A percentile compares a stretch with the other conserved stretches of the same genome.
Conservation (phyloP, 2,888 invertebrate species). For the Xestia ashworthii region DNA sequence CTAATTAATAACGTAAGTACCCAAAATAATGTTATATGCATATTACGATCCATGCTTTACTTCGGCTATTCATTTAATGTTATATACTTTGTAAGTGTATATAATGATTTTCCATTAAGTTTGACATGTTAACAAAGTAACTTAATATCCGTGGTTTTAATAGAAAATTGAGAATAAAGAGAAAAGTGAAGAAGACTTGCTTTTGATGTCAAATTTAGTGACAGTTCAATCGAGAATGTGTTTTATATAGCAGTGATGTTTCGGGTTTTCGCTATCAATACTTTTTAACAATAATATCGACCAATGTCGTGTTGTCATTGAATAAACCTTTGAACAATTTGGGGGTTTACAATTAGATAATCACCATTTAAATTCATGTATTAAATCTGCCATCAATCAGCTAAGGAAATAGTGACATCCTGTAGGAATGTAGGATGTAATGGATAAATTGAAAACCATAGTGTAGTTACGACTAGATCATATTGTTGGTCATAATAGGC, state of each 20-base stretch:
- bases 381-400: neutral
- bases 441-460: neutral
- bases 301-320: neutral
- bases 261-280: neutral
- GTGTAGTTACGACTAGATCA: neutral
- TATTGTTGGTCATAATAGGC: too few relatives aligned
- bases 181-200: neutral
- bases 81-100: neutral
- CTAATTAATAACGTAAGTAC: slow-evolving; percentile 63
- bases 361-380: neutral
- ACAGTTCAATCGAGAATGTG: neutral
- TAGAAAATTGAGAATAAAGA: slow-evolving; percentile 18
- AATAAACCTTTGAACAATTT: neutral
- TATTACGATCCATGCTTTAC: slow-evolving; percentile 13
- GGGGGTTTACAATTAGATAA: neutral
- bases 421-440: too few relatives aligned
- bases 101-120: slow-evolving; percentile 3
- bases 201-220: slow-evolving; percentile 10
- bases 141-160: slow-evolving; percentile 47
- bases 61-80: slow-evolving; percentile 12
- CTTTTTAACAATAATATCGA: neutral
- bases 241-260: neutral
- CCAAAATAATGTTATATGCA: slow-evolving; percentile 56
- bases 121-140: slow-evolving; percentile 42
- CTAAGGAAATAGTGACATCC: neutral